These are phyloP conservation scores for Philereme vetulata DNA, from an alignment of 2,888 invertebrate genomes.

Conservation along the genomic window DNA sequence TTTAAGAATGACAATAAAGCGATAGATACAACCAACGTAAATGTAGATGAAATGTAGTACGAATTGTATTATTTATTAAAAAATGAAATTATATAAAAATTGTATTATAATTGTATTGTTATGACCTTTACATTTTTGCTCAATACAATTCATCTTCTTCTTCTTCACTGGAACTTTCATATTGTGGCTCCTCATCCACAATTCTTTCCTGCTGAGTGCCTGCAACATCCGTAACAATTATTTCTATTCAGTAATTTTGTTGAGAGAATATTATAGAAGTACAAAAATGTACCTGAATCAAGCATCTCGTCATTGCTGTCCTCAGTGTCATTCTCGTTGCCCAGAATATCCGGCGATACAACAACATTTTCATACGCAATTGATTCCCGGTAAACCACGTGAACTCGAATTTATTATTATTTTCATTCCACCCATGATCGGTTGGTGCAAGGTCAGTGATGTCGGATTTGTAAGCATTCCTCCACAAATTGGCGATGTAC, in stretches of 20 bases:
- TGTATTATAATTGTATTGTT: constrained; percentile 19
- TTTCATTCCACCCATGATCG: constrained; percentile 17
- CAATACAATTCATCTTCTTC: constrained; percentile 23
- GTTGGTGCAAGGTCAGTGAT: constrained; percentile 14
- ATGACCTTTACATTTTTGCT: constrained; percentile 23
- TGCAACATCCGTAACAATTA: constrained; percentile 19
- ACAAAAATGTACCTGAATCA: constrained; percentile 27
- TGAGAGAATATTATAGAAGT: constrained; percentile 21
- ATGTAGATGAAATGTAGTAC: constrained; percentile 2
- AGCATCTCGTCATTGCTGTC: constrained; percentile 29
- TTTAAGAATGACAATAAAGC: no score
- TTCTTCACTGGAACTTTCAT: constrained; percentile 22
- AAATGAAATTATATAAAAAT: constrained; percentile 14
- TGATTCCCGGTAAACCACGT: constrained; percentile 38
- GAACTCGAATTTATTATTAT: constrained; percentile 14
- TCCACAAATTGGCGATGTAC: constrained; percentile 41
- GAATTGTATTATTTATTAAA: constrained; percentile 2
- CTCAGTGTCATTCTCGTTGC: constrained; percentile 20
- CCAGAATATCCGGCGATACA: constrained; percentile 37
- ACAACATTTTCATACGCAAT: constrained; percentile 35
- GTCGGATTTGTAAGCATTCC: constrained; percentile 30
- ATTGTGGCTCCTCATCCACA: constrained; percentile 22
- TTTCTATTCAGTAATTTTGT: constrained; percentile 22
- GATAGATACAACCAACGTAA: no score
- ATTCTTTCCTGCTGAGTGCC: constrained; percentile 22